Conservation (phyloP, 1,140 invertebrate genomes). For the Drosophila bifasciata region DNA sequence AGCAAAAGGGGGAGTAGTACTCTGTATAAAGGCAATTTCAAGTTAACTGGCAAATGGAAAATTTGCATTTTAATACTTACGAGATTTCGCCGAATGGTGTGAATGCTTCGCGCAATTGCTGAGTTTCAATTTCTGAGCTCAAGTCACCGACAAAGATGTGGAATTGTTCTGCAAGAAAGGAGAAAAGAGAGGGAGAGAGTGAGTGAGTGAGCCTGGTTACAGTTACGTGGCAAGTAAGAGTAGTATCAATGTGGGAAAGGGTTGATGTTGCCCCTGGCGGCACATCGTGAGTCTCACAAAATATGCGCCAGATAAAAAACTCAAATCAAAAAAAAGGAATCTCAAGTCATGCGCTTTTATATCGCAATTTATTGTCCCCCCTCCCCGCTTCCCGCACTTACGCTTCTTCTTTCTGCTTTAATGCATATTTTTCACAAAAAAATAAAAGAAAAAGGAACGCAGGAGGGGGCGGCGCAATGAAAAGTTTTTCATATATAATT, state of each 20-base stretch:
- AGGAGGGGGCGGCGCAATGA: not conserved
- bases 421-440: conserved; percentile 44
- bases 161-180: conserved; percentile 91
- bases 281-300: conserved; percentile 48
- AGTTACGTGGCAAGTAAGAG: conserved; percentile 23
- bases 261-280: conserved; percentile 6
- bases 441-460: not conserved
- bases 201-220: conserved; percentile 25
- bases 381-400: conserved; percentile 16
- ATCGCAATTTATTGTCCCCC: conserved; percentile 44
- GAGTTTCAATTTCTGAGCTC: conserved; percentile 99
- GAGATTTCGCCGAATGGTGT: conserved; percentile 99
- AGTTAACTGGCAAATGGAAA: conserved; percentile 68
- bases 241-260: conserved; percentile 22
- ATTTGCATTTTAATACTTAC: conserved; percentile 85
- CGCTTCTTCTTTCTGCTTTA: conserved; percentile 25
- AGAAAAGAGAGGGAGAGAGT: conserved; percentile 9
- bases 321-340: conserved; percentile 47
- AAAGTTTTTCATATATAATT: conserved; percentile 47
- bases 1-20: not conserved
- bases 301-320: conserved; percentile 55
- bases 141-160: conserved; percentile 99
- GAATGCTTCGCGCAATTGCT: conserved; percentile 98
- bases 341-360: conserved; percentile 54
- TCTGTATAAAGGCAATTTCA: conserved; percentile 44